phyloP scores from a whole-genome alignment of 2,113 vertebrate genomes.

The Alectura lathami region DNA sequence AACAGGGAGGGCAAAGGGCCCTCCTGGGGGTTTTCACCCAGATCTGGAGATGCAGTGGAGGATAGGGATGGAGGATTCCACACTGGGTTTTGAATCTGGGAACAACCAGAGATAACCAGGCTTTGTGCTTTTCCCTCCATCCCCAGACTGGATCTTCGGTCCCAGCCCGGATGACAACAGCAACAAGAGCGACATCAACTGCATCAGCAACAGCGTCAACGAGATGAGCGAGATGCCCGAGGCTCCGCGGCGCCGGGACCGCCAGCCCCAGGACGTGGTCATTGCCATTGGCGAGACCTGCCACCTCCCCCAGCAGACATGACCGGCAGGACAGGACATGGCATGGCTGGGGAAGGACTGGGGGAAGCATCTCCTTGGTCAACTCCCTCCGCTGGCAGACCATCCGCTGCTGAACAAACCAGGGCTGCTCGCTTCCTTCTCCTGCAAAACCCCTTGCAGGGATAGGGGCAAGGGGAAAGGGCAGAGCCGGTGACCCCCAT shows the following conservation, averaged over 20 bases:
- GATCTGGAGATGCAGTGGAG: rapidly evolving
- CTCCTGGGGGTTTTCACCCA: background rate
- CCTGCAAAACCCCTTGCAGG: background rate
- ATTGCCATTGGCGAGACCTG: slow-evolving; percentile 78
- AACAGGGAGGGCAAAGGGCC: background rate
- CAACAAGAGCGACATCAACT: slow-evolving; percentile 82
- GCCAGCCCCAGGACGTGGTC: slow-evolving; percentile 75
- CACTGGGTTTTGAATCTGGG: background rate
- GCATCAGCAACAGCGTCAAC: slow-evolving; percentile 78
- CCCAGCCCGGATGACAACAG: slow-evolving; percentile 70
- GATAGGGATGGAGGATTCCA: background rate
- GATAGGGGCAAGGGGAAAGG: background rate
- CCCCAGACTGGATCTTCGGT: slow-evolving; percentile 82
- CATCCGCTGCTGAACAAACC: background rate
- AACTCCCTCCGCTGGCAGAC: background rate
- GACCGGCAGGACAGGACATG: background rate
- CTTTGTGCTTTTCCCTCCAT: background rate
- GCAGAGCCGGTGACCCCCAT: background rate
- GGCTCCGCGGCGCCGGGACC: background rate
- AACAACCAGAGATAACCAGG: rapidly evolving
- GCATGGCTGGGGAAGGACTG: no score
- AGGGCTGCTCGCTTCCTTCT: background rate
- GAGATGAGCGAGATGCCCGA: slow-evolving; percentile 73
- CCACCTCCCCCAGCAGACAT: slow-evolving; percentile 73
- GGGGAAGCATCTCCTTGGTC: background rate